Percentiles rank a stretch among this genome's conserved stretches.
These are phyloP conservation scores for Dicroscelio sp. DNA, from an alignment of 2,888 invertebrate species.

Conservation along the genomic window DNA sequence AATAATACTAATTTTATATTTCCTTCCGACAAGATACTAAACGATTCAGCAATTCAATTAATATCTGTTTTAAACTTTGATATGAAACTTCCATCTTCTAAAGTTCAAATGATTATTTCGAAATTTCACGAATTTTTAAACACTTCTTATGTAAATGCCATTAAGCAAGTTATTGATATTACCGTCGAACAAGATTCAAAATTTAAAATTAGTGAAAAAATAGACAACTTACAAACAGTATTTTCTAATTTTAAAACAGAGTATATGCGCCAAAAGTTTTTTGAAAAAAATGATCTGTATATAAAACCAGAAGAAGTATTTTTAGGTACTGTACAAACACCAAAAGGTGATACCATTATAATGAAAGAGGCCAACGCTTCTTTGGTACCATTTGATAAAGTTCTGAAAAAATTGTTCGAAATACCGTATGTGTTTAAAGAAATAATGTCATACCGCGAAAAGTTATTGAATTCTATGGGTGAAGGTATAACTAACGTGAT, in stretches of 20 bases:
- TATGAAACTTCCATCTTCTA: slow-evolving; percentile 8
- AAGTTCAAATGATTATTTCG: slow-evolving; percentile 9
- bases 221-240: slow-evolving; percentile 6
- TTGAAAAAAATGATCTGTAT: slow-evolving; percentile 15
- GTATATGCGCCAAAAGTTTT: slow-evolving; percentile 41
- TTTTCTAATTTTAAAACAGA: slow-evolving; percentile 38
- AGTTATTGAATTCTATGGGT: no score
- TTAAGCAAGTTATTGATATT: slow-evolving; percentile 4
- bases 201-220: slow-evolving; percentile 20
- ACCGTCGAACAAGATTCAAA: not conserved
- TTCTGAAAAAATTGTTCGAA: no score
- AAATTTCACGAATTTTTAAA: slow-evolving; percentile 7
- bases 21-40: not conserved
- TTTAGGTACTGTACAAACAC: no score
- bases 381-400: no score
- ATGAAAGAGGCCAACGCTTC: no score
- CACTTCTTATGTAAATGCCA: not conserved
- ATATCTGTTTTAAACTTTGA: slow-evolving; percentile 7
- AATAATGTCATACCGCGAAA: no score
- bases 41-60: slow-evolving; percentile 3
- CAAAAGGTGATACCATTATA: no score
- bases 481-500: no score
- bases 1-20: not conserved
- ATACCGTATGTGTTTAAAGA: no score
- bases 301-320: slow-evolving; percentile 35